phyloP scores from a whole-genome alignment of 1,140 invertebrate genomes.

The Mycetomoellerius zeteki region DNA sequence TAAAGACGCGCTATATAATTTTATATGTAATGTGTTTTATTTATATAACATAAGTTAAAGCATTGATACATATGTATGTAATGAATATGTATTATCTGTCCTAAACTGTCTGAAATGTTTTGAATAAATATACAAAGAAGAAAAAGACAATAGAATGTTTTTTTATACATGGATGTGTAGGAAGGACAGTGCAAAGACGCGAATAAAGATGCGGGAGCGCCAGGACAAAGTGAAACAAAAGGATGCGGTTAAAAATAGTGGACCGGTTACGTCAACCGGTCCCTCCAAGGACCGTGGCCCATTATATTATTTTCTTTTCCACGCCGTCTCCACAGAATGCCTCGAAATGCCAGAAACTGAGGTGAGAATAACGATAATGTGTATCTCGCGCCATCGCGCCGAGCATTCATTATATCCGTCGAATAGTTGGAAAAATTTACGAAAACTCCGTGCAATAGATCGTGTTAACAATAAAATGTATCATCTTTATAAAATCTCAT shows the following conservation, averaged over 20 bases:
- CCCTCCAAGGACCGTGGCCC: constrained; percentile 43
- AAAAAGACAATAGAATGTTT: background rate
- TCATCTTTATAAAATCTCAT: constrained; percentile 15
- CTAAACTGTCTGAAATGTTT: background rate
- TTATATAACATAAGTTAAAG: background rate
- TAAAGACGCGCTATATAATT: background rate
- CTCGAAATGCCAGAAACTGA: constrained; percentile 54
- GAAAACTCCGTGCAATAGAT: background rate
- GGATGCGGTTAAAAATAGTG: constrained; percentile 74
- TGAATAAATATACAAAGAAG: background rate
- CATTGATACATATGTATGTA: background rate
- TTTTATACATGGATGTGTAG: background rate
- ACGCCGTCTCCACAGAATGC: constrained; percentile 5
- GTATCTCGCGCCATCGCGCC: background rate
- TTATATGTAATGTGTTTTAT: background rate
- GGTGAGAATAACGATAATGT: constrained; percentile 17
- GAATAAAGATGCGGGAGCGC: constrained; percentile 35
- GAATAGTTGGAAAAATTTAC: background rate
- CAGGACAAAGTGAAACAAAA: constrained; percentile 60
- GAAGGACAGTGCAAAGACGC: constrained; percentile 5
- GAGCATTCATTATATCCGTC: constrained; percentile 16
- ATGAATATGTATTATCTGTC: background rate
- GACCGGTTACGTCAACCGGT: constrained; percentile 75
- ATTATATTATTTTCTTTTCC: constrained; percentile 56
- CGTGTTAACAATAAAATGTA: too few relatives aligned